These are phyloP conservation scores for Rhagoletis pomonella DNA, from an alignment of 1,140 invertebrate species.

Conservation along the genomic window DNA sequence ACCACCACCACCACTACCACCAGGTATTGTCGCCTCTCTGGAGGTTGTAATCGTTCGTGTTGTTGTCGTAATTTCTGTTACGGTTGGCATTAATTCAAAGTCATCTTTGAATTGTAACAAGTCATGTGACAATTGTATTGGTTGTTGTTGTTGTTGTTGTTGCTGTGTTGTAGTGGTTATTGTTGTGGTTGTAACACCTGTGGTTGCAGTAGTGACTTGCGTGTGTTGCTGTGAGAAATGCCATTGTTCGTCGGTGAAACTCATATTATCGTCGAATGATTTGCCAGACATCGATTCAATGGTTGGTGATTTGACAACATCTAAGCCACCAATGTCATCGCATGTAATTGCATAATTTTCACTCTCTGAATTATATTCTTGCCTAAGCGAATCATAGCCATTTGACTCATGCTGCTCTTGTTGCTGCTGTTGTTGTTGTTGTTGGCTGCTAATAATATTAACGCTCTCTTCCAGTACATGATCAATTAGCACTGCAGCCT, in stretches of 20 bases:
- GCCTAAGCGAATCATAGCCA: slow-evolving; percentile 59
- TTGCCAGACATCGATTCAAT: slow-evolving; percentile 74
- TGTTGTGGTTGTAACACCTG: slow-evolving; percentile 23
- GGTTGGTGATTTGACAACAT: slow-evolving; percentile 73
- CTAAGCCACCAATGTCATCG: slow-evolving; percentile 71
- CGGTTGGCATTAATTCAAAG: neutral
- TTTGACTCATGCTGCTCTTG: slow-evolving; percentile 57
- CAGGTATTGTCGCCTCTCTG: neutral
- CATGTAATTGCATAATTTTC: slow-evolving; percentile 74
- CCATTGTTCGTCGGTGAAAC: slow-evolving; percentile 71
- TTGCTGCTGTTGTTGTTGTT: slow-evolving; percentile 53
- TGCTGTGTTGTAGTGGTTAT: slow-evolving; percentile 41
- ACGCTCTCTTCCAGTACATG: slow-evolving; percentile 72
- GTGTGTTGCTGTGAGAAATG: slow-evolving; percentile 64
- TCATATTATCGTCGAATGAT: slow-evolving; percentile 74
- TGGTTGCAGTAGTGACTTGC: slow-evolving; percentile 59
- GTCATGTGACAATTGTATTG: neutral
- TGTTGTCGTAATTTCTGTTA: slow-evolving; percentile 21
- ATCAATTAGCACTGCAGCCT: slow-evolving; percentile 72
- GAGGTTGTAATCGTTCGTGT: neutral
- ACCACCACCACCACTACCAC: neutral
- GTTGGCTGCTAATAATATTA: slow-evolving; percentile 68
- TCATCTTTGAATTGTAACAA: neutral
- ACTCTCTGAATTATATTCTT: slow-evolving; percentile 73
- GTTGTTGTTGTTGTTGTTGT: neutral